Evolutionary conservation across 2,888 invertebrate genomes (phyloP), one percentile per base, ranked within the genome.

Genomic region (Drosophila cognata): DNA sequence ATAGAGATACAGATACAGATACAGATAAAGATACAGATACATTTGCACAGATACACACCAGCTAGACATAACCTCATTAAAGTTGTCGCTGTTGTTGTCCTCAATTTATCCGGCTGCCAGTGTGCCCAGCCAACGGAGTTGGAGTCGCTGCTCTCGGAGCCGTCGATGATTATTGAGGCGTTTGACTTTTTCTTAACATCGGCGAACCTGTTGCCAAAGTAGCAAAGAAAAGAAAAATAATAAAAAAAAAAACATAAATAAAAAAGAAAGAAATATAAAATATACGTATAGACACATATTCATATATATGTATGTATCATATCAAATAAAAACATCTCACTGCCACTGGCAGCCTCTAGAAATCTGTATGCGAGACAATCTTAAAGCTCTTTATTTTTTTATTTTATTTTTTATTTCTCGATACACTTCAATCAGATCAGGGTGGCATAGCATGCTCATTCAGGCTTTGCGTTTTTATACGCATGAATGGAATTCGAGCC

Each of bases 31-130:
- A 13, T 43, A 13, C 56, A 69, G 36, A 60, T 61, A 61, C 52
- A 74, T n/a, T 60, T n/a, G 66, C 63, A 61, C 48, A 51, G 18
- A 59, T 43, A 77, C 48, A 63, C 60, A 74, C 71, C 52, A 84
- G 67, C 82, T 82, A 77, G 88, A 76, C 71, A 87, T 82, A 89
- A 89, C 87, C 85, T 84, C 89, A 87, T 85, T 85, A 84, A 89
- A 89, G 78, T 84, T 87, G 88, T 87, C 79, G 87, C 83, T 74
- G 82, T 82, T 76, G 79, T 87, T 86, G 86, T 86, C 89, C 86
- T 87, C 86, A 89, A 82, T 86, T 80, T 82, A 85, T 87, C 88
- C 79, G 82, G 67, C 81, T 75, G 66, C 58, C 58, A 64, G 53
- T 53, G 43, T 53, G 71, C 63, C 71, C 71, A 65, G 43, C 18